Conservation (phyloP, 2,797 vertebrate genomes). For the Chromobotia macracanthus region DNA sequence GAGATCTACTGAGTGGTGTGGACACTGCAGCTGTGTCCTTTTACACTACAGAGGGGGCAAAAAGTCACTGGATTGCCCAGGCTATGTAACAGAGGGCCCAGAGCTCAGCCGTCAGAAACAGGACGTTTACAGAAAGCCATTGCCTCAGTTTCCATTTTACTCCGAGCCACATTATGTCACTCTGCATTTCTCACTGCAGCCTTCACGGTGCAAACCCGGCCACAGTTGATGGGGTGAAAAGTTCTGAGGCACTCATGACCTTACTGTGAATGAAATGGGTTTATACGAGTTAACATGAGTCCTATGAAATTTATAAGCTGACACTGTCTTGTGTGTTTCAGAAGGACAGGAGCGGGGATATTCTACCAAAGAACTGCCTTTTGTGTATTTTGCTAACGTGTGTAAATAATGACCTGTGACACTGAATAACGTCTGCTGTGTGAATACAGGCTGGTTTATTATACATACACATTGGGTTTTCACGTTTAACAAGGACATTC, state of each 20-base stretch:
- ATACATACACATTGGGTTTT: no score
- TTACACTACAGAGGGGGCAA: not conserved
- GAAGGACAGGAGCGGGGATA: no score
- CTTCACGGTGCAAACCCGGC: not conserved
- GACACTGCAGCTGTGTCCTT: constrained; percentile 7
- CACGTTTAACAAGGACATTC: no score
- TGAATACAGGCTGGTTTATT: no score
- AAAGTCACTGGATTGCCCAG: not conserved
- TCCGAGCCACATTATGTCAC: constrained; percentile 14
- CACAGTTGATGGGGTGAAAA: constrained; percentile 29
- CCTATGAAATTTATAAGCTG: no score
- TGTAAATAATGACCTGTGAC: no score
- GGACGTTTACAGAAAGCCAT: constrained; percentile 12
- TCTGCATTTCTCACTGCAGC: constrained; percentile 11
- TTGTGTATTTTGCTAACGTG: no score
- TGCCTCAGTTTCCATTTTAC: constrained; percentile 34
- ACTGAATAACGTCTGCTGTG: no score
- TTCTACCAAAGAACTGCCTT: no score
- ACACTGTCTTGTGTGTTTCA: no score
- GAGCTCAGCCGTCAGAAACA: not conserved
- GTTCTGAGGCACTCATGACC: not conserved
- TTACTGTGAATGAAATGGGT: constrained; percentile 26
- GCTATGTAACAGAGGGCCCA: constrained; percentile 11
- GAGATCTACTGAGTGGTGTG: not conserved
- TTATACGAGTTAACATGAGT: not conserved